Conservation (phyloP, 2,797 vertebrate species). For the Hoplostethus atlanticus region DNA sequence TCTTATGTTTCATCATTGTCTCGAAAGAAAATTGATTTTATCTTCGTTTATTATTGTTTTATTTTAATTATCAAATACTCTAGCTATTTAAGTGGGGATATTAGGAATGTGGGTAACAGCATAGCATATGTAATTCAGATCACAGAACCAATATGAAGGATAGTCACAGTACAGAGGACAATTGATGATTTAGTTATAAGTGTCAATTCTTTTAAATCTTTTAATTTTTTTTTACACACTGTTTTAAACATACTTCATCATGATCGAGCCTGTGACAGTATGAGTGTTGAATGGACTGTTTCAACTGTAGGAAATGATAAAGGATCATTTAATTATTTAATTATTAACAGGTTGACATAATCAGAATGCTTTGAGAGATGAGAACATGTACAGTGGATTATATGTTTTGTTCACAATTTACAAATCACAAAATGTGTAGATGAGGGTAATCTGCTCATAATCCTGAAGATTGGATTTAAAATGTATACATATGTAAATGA, state of each 20-base stretch:
- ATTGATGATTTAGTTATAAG: slow-evolving; percentile 22
- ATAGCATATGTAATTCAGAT: slow-evolving; percentile 25
- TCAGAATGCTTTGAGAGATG: slow-evolving; percentile 38
- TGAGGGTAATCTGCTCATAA: slow-evolving; percentile 38
- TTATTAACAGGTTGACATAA: slow-evolving; percentile 36
- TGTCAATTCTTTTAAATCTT: slow-evolving; percentile 32
- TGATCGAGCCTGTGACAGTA: slow-evolving; percentile 29
- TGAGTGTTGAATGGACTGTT: slow-evolving; percentile 32
- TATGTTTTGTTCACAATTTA: slow-evolving; percentile 48
- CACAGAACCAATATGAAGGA: slow-evolving; percentile 57
- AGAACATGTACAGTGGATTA: slow-evolving; percentile 60
- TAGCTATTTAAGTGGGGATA: slow-evolving; percentile 53
- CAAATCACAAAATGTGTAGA: slow-evolving; percentile 46
- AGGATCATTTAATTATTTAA: slow-evolving; percentile 51
- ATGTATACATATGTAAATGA: slow-evolving; percentile 75
- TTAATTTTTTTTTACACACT: slow-evolving; percentile 9
- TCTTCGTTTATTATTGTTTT: slow-evolving; percentile 39
- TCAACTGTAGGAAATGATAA: slow-evolving; percentile 48
- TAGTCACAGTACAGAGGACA: not conserved
- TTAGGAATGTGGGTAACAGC: slow-evolving; percentile 22
- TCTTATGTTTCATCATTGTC: slow-evolving; percentile 49
- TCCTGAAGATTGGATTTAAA: slow-evolving; percentile 47
- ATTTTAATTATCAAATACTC: slow-evolving; percentile 49
- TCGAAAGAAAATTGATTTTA: slow-evolving; percentile 27
- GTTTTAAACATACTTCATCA: slow-evolving; percentile 19